Base-by-base conservation (phyloP, 2,797 vertebrate species). In the Sebastes iracundus region DNA sequence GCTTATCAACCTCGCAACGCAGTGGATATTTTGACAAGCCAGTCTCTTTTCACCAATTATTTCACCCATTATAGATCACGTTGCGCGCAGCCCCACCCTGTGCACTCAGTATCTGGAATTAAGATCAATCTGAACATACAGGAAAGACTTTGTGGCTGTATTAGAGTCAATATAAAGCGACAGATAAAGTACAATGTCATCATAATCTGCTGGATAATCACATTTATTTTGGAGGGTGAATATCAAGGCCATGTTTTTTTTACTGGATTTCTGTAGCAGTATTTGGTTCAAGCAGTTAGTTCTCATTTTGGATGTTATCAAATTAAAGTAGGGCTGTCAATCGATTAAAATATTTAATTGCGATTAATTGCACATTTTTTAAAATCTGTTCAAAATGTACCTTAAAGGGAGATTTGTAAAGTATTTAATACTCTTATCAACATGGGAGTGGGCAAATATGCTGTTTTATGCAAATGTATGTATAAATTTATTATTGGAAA, bases 21-120 rank as follows among this genome's bases (percentile, higher is more conserved):
- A 83, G 80, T 72, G 62, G 82, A 73, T 90, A 83, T 94, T 95
- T 90, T 94, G 94, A 94, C 93, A 93, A 90, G 88, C 90, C 86
- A 83, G 90, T 92, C 92, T 94, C 93, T 92, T 94, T 95, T 93
- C 89, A 87, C 86, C 94, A 90, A 94, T 95, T 95, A 95, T 94
- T 94, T 94, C 90, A 90, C 87, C 94, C 93, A 94, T 94, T 93
- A 95, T 88, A 84, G 87, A 90, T 87, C 82, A 77, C 60, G n/a
- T 63, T 78, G 86, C 75, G 76, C 75, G 73, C 82, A 11, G 72
- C 86, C 87, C 88, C 87, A 75, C 87, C 93, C 89, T 79, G 75
- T 59, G 72, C 65, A 64, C 76, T 85, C 85, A 23, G 73, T 80
- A 77, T 82, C 49, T 74, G 66, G 86, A 83, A 82, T 87, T 87